Evolutionary conservation across 2,113 vertebrate species (phyloP).

Genomic region (Todiramphus chloris): DNA sequence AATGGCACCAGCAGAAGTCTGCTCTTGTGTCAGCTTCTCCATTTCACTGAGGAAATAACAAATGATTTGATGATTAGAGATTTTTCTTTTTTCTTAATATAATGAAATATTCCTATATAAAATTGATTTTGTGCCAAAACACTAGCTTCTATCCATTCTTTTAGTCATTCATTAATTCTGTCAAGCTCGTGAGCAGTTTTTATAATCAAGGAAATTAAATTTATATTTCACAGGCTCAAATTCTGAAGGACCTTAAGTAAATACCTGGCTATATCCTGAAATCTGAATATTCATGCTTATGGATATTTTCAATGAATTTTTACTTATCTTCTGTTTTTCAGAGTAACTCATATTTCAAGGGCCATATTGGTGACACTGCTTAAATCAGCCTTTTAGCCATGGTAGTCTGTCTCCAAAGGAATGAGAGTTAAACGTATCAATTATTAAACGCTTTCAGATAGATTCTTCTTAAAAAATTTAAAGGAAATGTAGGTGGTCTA

Average conservation of each 20-base stretch:
- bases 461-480: slow-evolving; percentile 16
- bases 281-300: not conserved
- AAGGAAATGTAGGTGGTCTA: not conserved
- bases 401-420: not conserved
- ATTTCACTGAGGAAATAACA: not conserved
- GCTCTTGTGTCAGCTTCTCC: not conserved
- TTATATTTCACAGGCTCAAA: not conserved
- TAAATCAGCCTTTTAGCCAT: not conserved
- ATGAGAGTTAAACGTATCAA: not conserved
- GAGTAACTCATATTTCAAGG: not conserved
- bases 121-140: not conserved
- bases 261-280: not conserved
- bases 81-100: not conserved
- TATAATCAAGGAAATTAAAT: not conserved
- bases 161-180: not conserved
- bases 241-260: not conserved
- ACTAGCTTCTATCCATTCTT: not conserved
- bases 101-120: not conserved
- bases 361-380: not conserved
- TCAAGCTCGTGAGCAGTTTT: not conserved
- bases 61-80: not conserved
- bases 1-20: not conserved
- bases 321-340: not conserved
- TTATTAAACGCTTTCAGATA: slow-evolving; percentile 36
- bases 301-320: not conserved